Evolutionary conservation across 37 sponge, comb jelly and placozoan genomes (phyloP), one percentile per base, ranked within the genome.

Genomic region (Halisarca cf. caerulea): DNA sequence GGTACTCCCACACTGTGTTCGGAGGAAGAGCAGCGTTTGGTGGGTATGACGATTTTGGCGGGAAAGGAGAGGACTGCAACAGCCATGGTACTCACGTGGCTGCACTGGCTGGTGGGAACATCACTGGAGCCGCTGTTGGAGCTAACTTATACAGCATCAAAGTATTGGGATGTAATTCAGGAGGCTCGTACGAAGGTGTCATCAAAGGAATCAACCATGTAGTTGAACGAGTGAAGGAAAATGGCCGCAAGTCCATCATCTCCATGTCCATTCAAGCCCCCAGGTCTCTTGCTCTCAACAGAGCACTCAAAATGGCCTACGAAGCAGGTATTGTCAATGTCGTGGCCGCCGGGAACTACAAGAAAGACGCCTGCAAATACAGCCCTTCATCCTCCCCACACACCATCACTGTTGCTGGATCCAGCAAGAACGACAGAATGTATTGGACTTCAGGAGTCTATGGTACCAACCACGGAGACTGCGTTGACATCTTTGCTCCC

Each of bases 21-120:
- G 77, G 43, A 41, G 77, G 77, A 40, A 74, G 77, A 40, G 77
- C 77, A 2, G 15, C 17, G 24, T 74, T 43, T 23, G 77, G 77
- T 23, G 77, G 77, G 23, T 74, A 41, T 24, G 77, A 74, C 41
- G 25, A 40, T 25, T 74, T 36, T 23, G 77, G 77, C 11, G 24
- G 42, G 21, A 40, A 85, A 30, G 94, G 94, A 3, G 27, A 69
- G 18, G 94, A 93, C 45, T 93, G 94, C 62, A 79, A 90, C 41
- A 90, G 94, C 3, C 94, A 93, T 60, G 94, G 94, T 3, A 93
- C 94, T 8, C 94, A 93, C 60, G 90, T 90, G 18, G 88, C 94
- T 40, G 89, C 86, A 54, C 58, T 93, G 27, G 82, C 88, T 68
- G 94, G 86, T 20, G 94, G 90, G 20, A 87, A 84, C 36, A 90